Conservation (phyloP, 1,140 invertebrate species). For the Callitettix versicolor region DNA sequence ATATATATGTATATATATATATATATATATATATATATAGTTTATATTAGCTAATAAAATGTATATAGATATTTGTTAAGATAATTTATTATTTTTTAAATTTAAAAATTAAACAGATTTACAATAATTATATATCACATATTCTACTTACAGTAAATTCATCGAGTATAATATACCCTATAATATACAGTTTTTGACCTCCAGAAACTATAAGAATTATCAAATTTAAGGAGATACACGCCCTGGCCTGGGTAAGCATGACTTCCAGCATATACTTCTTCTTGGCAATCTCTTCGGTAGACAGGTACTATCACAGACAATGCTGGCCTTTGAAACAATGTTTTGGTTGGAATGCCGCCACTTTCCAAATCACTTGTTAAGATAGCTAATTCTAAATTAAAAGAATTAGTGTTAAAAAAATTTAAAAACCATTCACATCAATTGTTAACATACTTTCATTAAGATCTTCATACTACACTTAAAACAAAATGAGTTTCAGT, state of each 20-base stretch:
- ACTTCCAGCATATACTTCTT: constrained; percentile 94
- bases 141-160: constrained; percentile 17
- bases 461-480: constrained; percentile 16
- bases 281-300: constrained; percentile 89
- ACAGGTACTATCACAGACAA: constrained; percentile 79
- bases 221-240: constrained; percentile 97
- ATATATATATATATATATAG: too few relatives aligned
- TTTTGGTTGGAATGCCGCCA: constrained; percentile 1
- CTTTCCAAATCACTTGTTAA: constrained; percentile 14
- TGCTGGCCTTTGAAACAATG: constrained; percentile 37
- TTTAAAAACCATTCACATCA: constrained; percentile 10
- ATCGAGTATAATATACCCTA: constrained; percentile 90
- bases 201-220: constrained; percentile 99
- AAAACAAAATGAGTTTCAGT: too few relatives aligned
- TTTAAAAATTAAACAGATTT: too few relatives aligned
- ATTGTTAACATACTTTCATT: too few relatives aligned
- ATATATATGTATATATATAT: too few relatives aligned
- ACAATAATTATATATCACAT: too few relatives aligned
- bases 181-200: constrained; percentile 98
- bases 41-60: too few relatives aligned
- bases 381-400: constrained; percentile 15
- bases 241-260: constrained; percentile 95
- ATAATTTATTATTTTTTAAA: too few relatives aligned
- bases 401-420: neutral
- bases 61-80: too few relatives aligned